phyloP scores from a whole-genome alignment of 1,140 invertebrate genomes.

The Habropoda laboriosa region DNA sequence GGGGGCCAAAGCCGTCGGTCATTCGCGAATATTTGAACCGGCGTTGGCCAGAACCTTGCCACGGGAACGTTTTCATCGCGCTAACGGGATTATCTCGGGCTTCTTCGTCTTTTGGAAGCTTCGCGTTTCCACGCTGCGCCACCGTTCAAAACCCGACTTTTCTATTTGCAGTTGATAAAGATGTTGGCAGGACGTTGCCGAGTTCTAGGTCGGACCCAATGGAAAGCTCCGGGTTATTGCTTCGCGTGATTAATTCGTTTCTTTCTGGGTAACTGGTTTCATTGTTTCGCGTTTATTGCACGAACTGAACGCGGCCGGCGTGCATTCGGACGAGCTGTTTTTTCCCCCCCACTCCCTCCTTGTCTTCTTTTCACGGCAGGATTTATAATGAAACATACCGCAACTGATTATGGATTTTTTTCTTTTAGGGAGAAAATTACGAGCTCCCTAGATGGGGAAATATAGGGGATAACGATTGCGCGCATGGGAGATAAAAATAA shows the following conservation, averaged over 20 bases:
- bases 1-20: neutral
- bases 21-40: slow-evolving; percentile 15
- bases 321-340: neutral
- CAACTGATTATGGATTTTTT: slow-evolving; percentile 15
- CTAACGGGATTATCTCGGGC: slow-evolving; percentile 21
- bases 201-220: neutral
- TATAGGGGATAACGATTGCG: neutral
- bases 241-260: slow-evolving; percentile 26
- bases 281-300: slow-evolving; percentile 22
- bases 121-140: too few relatives aligned
- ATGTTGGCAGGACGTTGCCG: neutral
- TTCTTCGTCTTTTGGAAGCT: slow-evolving; percentile 19
- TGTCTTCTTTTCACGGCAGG: too few relatives aligned
- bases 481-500: neutral
- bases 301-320: slow-evolving; percentile 1
- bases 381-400: neutral
- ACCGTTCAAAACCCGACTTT: neutral
- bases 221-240: slow-evolving; percentile 29
- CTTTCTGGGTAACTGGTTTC: slow-evolving; percentile 17
- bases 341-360: too few relatives aligned
- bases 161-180: slow-evolving; percentile 6
- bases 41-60: neutral
- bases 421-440: neutral
- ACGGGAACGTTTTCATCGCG: slow-evolving; percentile 18
- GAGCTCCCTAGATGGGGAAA: neutral